Conservation (phyloP, 2,888 invertebrate genomes). For the Nymphalis c-album region DNA sequence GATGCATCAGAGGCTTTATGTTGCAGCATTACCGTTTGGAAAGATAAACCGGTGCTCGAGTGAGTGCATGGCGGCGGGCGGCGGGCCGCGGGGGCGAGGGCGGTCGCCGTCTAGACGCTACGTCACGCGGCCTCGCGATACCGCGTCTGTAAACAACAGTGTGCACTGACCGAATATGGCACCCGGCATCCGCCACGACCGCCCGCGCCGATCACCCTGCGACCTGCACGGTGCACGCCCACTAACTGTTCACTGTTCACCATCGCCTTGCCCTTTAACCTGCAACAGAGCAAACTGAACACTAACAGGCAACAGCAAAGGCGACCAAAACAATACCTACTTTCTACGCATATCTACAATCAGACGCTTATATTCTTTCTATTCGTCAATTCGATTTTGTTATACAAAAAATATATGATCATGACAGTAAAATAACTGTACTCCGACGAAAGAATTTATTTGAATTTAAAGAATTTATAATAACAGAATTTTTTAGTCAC, state of each 20-base stretch:
- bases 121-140: slow-evolving; percentile 84
- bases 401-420: no score
- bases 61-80: slow-evolving; percentile 66
- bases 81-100: slow-evolving; percentile 55
- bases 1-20: slow-evolving; percentile 50
- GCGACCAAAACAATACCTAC: not conserved
- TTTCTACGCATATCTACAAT: no score
- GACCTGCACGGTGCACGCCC: slow-evolving; percentile 42
- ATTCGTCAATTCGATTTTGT: not conserved
- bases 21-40: slow-evolving; percentile 75
- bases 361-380: not conserved
- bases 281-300: not conserved
- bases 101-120: slow-evolving; percentile 76
- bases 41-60: slow-evolving; percentile 78
- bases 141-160: slow-evolving; percentile 81
- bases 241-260: slow-evolving; percentile 41
- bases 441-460: no score
- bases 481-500: no score
- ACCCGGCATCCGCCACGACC: slow-evolving; percentile 54
- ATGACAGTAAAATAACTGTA: no score
- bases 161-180: slow-evolving; percentile 81
- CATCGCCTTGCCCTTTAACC: slow-evolving; percentile 28
- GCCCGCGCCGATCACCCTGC: slow-evolving; percentile 60
- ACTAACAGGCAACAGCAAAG: not conserved
- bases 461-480: no score